These are phyloP conservation scores for Spatula clypeata DNA, from an alignment of 2,797 vertebrate genomes.

Conservation along the genomic window DNA sequence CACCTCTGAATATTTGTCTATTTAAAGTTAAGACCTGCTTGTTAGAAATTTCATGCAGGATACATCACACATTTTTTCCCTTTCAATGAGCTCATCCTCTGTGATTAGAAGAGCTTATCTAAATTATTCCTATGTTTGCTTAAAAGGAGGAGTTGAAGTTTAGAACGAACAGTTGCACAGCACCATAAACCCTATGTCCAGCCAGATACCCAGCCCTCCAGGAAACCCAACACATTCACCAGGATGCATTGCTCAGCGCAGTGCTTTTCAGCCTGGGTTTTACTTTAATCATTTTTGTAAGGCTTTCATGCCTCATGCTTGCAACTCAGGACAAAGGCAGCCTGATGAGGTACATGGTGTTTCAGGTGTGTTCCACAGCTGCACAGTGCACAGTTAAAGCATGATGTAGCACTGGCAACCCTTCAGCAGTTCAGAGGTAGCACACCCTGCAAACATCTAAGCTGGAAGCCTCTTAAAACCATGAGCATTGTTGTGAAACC, in stretches of 20 bases:
- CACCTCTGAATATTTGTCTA: neutral
- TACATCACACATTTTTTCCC: neutral
- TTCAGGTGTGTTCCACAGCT: neutral
- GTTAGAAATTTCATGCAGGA: neutral
- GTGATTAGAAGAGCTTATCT: neutral
- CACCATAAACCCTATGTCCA: neutral
- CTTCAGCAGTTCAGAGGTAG: neutral
- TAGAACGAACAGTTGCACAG: neutral
- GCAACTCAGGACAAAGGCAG: neutral
- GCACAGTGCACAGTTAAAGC: neutral
- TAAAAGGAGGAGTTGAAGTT: neutral
- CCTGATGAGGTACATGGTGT: neutral
- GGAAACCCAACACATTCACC: neutral
- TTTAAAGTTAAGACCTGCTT: neutral
- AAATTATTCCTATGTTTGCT: neutral
- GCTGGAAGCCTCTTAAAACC: neutral
- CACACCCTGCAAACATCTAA: neutral
- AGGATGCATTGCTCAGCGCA: rapidly evolving
- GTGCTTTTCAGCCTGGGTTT: neutral
- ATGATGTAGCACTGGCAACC: neutral
- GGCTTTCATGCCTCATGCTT: neutral
- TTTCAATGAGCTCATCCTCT: neutral
- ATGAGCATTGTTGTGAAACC: neutral
- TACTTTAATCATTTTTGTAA: neutral
- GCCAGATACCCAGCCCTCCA: neutral